phyloP scores from a whole-genome alignment of 2,888 invertebrate genomes.

The Drosophila stalkeri region DNA sequence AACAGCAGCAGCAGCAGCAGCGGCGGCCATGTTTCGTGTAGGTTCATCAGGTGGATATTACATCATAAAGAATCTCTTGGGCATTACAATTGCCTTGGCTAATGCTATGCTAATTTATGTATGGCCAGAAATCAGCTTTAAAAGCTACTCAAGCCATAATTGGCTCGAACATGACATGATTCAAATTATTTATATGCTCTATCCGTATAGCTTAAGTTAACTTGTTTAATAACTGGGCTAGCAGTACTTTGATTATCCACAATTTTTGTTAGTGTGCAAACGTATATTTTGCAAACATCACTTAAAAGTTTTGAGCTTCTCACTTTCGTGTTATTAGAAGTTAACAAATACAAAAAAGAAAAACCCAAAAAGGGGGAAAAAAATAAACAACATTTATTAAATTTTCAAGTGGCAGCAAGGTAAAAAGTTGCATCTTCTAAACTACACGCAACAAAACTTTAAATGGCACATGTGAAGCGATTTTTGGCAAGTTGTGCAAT shows the following conservation, averaged over 20 bases:
- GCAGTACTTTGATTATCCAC: constrained; percentile 24
- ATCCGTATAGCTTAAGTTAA: not conserved
- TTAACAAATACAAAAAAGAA: constrained; percentile 23
- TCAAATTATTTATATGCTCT: not conserved
- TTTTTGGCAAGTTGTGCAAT: constrained; percentile 80
- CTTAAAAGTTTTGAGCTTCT: constrained; percentile 65
- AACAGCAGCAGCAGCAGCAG: constrained; percentile 9
- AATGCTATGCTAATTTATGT: constrained; percentile 7
- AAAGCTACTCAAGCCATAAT: not conserved
- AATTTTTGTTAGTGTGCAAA: constrained; percentile 35
- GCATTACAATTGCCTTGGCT: not conserved
- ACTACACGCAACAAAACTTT: constrained; percentile 63
- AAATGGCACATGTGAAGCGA: constrained; percentile 80
- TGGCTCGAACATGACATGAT: not conserved
- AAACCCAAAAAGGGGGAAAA: constrained; percentile 1
- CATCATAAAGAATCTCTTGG: not conserved
- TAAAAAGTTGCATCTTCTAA: constrained; percentile 49
- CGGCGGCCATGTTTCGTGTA: not conserved
- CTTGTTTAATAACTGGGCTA: not conserved
- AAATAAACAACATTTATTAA: constrained; percentile 69
- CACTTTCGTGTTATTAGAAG: constrained; percentile 48
- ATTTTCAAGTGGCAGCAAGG: constrained; percentile 72
- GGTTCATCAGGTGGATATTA: constrained; percentile 7
- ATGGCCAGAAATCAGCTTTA: constrained; percentile 1
- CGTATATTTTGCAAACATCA: constrained; percentile 61